Conservation (phyloP, 1,140 invertebrate genomes). For the Meloidogyne floridensis region DNA sequence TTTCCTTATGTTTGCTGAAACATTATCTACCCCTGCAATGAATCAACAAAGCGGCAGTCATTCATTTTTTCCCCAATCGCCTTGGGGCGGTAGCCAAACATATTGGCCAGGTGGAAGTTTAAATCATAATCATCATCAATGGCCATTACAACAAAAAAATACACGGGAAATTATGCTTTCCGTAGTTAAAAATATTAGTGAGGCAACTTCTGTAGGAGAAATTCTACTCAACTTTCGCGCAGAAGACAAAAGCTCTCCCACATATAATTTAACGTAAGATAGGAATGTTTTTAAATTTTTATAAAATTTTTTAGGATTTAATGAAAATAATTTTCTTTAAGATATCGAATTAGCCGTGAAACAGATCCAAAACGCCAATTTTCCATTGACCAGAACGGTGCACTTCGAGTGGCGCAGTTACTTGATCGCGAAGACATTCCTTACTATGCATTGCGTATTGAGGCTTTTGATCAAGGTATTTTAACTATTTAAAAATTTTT, state of each 20-base stretch:
- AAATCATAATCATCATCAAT: constrained; percentile 2
- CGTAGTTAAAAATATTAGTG: constrained; percentile 62
- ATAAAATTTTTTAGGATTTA: background rate
- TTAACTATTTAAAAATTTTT: background rate
- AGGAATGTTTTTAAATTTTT: constrained; percentile 8
- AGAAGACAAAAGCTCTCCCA: constrained; percentile 58
- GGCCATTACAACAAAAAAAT: constrained; percentile 27
- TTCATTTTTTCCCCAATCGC: background rate
- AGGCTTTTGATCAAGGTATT: constrained; percentile 60
- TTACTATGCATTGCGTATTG: constrained; percentile 58
- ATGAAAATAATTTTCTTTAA: background rate
- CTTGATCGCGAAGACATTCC: constrained; percentile 63
- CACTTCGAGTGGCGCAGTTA: constrained; percentile 53
- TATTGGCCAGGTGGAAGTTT: constrained; percentile 17
- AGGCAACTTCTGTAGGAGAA: constrained; percentile 53
- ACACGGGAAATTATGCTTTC: constrained; percentile 57
- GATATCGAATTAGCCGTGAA: constrained; percentile 64
- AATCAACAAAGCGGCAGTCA: constrained; percentile 9
- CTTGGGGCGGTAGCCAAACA: constrained; percentile 10
- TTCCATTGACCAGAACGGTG: constrained; percentile 65
- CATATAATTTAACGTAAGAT: constrained; percentile 61
- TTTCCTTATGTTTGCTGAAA: constrained; percentile 10
- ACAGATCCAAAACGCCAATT: constrained; percentile 66
- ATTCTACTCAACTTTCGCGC: constrained; percentile 61
- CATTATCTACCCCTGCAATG: background rate